A percentile compares a stretch with the other conserved stretches of the same genome.
Conservation (phyloP, 92 coral and sea anemone genomes). For the Phenganax marumi region DNA sequence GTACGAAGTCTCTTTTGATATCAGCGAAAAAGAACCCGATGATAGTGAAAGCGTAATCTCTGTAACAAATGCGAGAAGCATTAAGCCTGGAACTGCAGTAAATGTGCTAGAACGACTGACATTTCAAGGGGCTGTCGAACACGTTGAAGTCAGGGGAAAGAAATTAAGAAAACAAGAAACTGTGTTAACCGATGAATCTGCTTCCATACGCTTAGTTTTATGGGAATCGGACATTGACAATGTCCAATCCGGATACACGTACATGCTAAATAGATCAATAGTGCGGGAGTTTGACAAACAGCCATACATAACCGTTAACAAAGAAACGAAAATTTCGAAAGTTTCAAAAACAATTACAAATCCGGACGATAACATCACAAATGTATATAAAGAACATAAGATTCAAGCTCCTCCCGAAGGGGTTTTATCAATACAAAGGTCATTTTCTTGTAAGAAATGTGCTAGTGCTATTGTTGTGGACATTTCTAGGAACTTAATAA, state of each 20-base stretch:
- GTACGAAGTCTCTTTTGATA: background rate
- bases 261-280: too few species aligned
- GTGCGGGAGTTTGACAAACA: constrained; percentile 3
- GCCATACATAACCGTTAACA: constrained; percentile 5
- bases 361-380: constrained; percentile 3
- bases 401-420: constrained; percentile 1
- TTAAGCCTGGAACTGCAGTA: background rate
- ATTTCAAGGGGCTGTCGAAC: background rate
- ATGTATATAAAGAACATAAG: background rate
- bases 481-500: background rate
- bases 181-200: too few species aligned
- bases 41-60: too few species aligned
- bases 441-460: constrained; percentile 1
- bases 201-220: constrained; percentile 15
- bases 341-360: constrained; percentile 4
- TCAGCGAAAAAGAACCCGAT: too few species aligned
- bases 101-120: background rate
- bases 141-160: constrained; percentile 13
- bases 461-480: background rate
- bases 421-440: constrained; percentile 1
- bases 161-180: constrained; percentile 15
- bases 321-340: constrained; percentile 10
- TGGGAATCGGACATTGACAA: constrained; percentile 14
- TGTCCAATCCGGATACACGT: constrained; percentile 5
- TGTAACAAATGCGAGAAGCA: background rate